A percentile compares a stretch with the other conserved stretches of the same genome.
phyloP scores from a whole-genome alignment of 2,888 invertebrate genomes.

The Gryllus longicercus region DNA sequence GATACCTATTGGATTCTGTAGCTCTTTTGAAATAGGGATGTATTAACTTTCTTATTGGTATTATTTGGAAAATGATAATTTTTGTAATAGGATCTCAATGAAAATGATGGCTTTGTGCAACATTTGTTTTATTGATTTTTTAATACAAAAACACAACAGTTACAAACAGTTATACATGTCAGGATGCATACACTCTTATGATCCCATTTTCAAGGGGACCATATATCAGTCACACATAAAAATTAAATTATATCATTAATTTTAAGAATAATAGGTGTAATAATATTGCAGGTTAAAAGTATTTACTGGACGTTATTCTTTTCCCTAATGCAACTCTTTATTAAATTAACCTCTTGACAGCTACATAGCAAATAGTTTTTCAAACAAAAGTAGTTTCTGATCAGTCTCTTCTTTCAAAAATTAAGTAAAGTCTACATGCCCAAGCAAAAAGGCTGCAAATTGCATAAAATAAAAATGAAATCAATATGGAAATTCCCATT shows the following conservation, averaged over 20 bases:
- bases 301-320: slow-evolving; percentile 1
- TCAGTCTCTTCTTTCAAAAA: background rate
- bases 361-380: background rate
- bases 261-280: background rate
- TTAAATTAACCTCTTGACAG: background rate
- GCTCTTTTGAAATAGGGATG: too few species aligned
- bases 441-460: background rate
- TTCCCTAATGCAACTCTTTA: background rate
- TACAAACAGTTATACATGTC: slow-evolving; percentile 7
- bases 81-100: too few species aligned
- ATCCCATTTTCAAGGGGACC: background rate
- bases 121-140: background rate
- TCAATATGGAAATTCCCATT: background rate
- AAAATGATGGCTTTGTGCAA: background rate
- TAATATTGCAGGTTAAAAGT: background rate
- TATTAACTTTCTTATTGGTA: too few species aligned
- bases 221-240: background rate
- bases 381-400: background rate
- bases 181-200: slow-evolving; percentile 2
- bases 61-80: too few species aligned
- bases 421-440: background rate
- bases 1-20: too few species aligned
- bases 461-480: background rate
- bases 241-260: background rate
- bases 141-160: slow-evolving; percentile 10